Evolutionary conservation across 2,797 vertebrate genomes (phyloP), one percentile per base, ranked within the genome.

Genomic region (Thalassophryne amazonica): DNA sequence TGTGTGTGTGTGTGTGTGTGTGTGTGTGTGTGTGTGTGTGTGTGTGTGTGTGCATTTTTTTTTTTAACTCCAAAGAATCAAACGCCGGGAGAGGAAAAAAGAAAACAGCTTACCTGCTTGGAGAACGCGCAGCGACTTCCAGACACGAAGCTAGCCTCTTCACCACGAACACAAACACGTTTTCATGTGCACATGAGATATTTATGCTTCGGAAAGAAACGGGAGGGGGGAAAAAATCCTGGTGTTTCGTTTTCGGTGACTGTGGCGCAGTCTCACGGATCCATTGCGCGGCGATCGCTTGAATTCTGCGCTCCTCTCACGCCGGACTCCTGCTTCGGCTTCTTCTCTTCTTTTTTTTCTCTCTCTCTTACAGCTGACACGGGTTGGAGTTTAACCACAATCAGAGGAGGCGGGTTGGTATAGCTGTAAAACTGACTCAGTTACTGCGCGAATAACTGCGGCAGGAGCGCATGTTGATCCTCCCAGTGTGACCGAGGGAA

Each of bases 251-350:
- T 35, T 21, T 40, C 32, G 77, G 71, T 85, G 85, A 82, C 81
- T 90, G 91, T 89, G 90, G 72, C 60, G 78, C 73, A 87, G 81
- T 76, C 88, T 91, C 81, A 80, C 60, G 87, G 86, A 91, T 91
- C 88, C 90, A 82, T 86, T 89, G 78, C 89, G 86, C 60, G 77
- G 73, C 69, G 82, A 86, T 88, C 79, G 87, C 82, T 89, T 85
- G 42, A 69, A 86, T 89, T 88, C 81, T 81, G 79, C 85, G 82
- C 85, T 73, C 77, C 61, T 80, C 60, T 60, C 70, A 21, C 52
- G 25, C 63, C 61, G 57, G 56, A 73, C 56, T 77, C 55, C 57
- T 51, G 77, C 77, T 68, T 11, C 57, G 64, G 35, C 60, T 63
- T 65, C 70, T 38, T 4, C 1, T 0, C 3, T 9, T 28, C 10